Percentiles rank a stretch among this genome's conserved stretches.
These are phyloP conservation scores for Seladonia tumulorum DNA, from an alignment of 2,888 invertebrate genomes.

Conservation along the genomic window DNA sequence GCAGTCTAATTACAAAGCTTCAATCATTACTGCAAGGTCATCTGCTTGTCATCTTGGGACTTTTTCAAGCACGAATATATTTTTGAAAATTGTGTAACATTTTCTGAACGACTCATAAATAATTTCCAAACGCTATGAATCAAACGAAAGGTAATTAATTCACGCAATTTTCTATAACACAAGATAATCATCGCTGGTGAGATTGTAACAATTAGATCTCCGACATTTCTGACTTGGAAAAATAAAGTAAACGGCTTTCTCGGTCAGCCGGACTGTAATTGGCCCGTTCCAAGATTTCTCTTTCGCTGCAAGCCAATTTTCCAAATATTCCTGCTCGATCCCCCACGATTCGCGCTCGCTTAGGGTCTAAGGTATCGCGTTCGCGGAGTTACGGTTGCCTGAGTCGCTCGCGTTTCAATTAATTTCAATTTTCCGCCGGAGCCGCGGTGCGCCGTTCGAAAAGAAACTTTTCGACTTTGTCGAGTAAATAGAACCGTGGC, in stretches of 20 bases:
- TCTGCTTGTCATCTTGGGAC: too few relatives aligned
- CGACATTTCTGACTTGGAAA: too few relatives aligned
- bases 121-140: too few relatives aligned
- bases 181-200: too few relatives aligned
- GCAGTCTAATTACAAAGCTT: too few relatives aligned
- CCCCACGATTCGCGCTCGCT: neutral
- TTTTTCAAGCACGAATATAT: too few relatives aligned
- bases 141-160: too few relatives aligned
- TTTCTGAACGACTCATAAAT: too few relatives aligned
- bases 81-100: too few relatives aligned
- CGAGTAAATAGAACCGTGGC: conserved; percentile 55
- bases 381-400: neutral
- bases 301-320: neutral
- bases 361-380: neutral
- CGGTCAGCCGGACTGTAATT: neutral
- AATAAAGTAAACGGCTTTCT: neutral
- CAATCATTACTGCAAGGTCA: too few relatives aligned
- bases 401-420: conserved; percentile 34
- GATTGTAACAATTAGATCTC: too few relatives aligned
- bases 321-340: neutral
- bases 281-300: neutral
- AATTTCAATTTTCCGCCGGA: conserved; percentile 25
- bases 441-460: neutral
- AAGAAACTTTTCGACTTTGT: conserved; percentile 40
- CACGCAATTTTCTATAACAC: too few relatives aligned